These are phyloP conservation scores for Zoroaster sp. DNA, from an alignment of 53 echinoderm and acorn worm genomes.

Conservation along the genomic window DNA sequence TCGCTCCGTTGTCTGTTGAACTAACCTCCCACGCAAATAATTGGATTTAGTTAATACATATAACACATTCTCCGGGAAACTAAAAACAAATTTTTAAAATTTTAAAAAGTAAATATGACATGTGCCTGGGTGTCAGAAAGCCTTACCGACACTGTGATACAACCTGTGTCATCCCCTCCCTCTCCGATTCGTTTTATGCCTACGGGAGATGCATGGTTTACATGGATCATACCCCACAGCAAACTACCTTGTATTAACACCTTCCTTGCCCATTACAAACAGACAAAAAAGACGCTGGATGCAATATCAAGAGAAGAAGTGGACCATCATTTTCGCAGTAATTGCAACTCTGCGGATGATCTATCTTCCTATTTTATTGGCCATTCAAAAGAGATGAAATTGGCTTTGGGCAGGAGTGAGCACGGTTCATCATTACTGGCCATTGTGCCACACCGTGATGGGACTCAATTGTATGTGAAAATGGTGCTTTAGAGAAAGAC, in stretches of 20 bases:
- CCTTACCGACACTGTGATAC: background rate
- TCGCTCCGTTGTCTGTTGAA: background rate
- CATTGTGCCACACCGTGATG: background rate
- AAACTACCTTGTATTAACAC: background rate
- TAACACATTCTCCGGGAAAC: background rate
- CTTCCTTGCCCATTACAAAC: background rate
- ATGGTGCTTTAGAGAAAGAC: background rate
- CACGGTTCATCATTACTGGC: background rate
- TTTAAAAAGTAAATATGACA: too few species aligned
- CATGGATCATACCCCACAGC: background rate
- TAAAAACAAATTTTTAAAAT: too few species aligned
- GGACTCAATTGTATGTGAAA: background rate
- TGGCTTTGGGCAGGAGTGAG: background rate
- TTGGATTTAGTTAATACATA: background rate
- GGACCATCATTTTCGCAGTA: background rate
- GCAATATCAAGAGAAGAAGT: background rate
- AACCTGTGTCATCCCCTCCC: background rate
- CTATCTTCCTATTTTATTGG: background rate
- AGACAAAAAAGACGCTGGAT: background rate
- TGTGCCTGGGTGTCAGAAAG: background rate
- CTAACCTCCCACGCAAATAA: background rate
- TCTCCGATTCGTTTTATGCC: background rate
- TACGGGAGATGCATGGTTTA: background rate
- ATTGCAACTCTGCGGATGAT: background rate
- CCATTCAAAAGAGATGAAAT: background rate